Evolutionary conservation across 2,113 vertebrate genomes (phyloP), one percentile per base, ranked within the genome.

Genomic region (Alethe castanea): DNA sequence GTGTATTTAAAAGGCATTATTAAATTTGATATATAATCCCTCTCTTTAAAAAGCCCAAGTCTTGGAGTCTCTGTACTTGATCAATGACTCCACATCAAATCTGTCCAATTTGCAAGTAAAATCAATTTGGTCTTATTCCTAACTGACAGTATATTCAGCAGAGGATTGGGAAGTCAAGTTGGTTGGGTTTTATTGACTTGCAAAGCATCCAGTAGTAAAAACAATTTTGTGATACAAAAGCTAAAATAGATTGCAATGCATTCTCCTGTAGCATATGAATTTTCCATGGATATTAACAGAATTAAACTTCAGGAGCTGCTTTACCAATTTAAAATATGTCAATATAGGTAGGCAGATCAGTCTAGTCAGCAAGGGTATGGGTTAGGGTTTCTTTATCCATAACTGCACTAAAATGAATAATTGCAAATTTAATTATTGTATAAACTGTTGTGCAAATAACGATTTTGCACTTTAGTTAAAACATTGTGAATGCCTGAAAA

Each of bases 141-240:
- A 79, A 88, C 61, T 69, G 64, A 69, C 59, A 88, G 50, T 42
- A 83, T 38, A 88, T 77, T 73, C 88, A 86, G 74, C 74, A 92
- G 45, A 73, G 38, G 33, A 86, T 79, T 20, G 4, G 33, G 67
- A 95, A 88, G 54, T 47, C 59, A 88, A 33, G 29, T 33, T 73
- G 25, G 23, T 69, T 83, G 31, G 1, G 0, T 86, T 90, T 92
- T 88, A 93, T 88, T 78, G 94, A 73, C 42, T 90, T 86, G 67
- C 47, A 90, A 94, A 90, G 94, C 60, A 95, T 36, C 38, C 47
- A 47, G 26, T 35, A 59, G 50, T 67, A 73, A 90, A 86, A 96
- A 88, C 0, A 52, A 93, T 81, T 93, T 86, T 86, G 38, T 66
- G 83, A 78, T 78, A 93, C 33, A 83, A 81, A 94, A 81, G 8